Conservation (phyloP, 1,140 invertebrate species). For the Caerostris extrusa region DNA sequence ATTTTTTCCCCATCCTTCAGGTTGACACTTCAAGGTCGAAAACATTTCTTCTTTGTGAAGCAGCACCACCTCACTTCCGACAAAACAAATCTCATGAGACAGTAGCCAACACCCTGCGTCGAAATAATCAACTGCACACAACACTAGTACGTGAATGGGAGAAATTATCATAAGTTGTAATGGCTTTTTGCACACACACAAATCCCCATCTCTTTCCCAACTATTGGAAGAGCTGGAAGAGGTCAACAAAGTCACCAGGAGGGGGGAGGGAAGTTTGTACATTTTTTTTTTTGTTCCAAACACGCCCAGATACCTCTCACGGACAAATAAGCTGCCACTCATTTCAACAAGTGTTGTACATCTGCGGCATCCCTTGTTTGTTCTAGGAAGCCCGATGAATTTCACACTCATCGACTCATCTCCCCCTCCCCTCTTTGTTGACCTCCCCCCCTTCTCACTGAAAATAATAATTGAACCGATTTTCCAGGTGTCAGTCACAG, state of each 20-base stretch:
- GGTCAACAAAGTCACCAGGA: not conserved
- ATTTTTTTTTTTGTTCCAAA: not conserved
- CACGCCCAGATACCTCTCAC: constrained; percentile 9
- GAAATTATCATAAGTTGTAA: constrained; percentile 56
- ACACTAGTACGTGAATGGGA: not conserved
- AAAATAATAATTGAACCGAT: constrained; percentile 69
- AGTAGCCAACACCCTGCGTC: constrained; percentile 47
- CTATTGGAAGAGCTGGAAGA: not conserved
- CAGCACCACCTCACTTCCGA: not conserved
- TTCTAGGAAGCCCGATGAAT: constrained; percentile 69
- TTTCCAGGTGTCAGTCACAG: constrained; percentile 54
- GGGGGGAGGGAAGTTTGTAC: not conserved
- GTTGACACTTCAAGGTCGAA: not conserved
- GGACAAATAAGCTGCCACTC: constrained; percentile 74
- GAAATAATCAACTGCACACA: not conserved
- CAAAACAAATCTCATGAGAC: not conserved
- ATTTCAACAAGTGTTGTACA: constrained; percentile 7
- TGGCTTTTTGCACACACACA: not conserved
- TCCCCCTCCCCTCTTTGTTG: not conserved
- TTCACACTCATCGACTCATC: constrained; percentile 47
- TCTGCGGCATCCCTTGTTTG: constrained; percentile 68
- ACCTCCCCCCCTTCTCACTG: not conserved
- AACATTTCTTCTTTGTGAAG: not conserved
- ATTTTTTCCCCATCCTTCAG: not conserved
- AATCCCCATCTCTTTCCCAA: not conserved